Evolutionary conservation across 2,113 vertebrate genomes (phyloP).

Genomic region (Catagonus wagneri): DNA sequence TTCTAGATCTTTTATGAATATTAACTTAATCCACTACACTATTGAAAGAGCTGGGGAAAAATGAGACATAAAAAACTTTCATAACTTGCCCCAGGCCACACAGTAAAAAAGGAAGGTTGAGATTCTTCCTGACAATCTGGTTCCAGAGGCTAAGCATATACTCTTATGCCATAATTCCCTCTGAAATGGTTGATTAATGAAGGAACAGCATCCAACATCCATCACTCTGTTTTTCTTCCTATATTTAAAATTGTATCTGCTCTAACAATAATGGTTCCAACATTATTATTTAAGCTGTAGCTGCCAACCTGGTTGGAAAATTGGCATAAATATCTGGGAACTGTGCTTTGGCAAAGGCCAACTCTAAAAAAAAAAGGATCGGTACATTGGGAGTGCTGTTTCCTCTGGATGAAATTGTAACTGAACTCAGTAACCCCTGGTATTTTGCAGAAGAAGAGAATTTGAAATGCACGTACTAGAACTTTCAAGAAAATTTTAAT

Average conservation of each 20-base stretch:
- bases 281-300: neutral
- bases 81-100: neutral
- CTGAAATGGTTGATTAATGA: neutral
- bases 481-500: constrained; percentile 49
- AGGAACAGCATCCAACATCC: neutral
- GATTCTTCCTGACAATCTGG: neutral
- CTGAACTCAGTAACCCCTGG: neutral
- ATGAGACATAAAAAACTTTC: neutral
- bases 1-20: neutral
- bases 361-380: neutral
- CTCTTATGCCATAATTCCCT: neutral
- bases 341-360: neutral
- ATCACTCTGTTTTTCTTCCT: neutral
- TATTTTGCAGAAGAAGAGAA: neutral
- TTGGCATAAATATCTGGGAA: neutral
- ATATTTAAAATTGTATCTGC: neutral
- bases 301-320: neutral
- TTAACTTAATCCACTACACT: neutral
- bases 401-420: neutral
- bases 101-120: neutral
- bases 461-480: neutral
- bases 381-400: neutral
- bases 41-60: neutral
- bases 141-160: neutral
- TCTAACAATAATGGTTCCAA: neutral